phyloP scores from a whole-genome alignment of 2,888 invertebrate genomes.

The Metacarcinus magister region DNA sequence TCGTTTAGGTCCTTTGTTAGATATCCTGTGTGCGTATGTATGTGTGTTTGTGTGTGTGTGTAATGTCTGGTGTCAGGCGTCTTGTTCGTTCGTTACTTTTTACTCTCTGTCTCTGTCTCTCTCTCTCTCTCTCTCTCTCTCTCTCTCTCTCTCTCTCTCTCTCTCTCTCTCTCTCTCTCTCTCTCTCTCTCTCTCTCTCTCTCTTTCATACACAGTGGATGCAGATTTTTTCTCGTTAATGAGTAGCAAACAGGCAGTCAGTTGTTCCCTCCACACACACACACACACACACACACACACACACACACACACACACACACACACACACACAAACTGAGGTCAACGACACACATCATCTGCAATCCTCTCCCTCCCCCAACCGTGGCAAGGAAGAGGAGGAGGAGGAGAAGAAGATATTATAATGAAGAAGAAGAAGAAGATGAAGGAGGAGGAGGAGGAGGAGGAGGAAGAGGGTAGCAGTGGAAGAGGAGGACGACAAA shows the following conservation, averaged over 20 bases:
- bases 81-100: neutral
- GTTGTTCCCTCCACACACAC: neutral
- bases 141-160: neutral
- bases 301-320: constrained; percentile 2
- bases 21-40: constrained; percentile 1
- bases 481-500: neutral
- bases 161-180: no score
- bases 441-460: no score
- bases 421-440: neutral
- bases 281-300: neutral
- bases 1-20: neutral
- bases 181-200: no score
- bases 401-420: neutral
- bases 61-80: neutral
- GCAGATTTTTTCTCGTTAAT: no score
- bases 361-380: neutral
- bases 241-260: no score
- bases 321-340: neutral
- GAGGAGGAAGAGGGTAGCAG: neutral
- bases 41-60: constrained; percentile 44
- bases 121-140: constrained; percentile 1
- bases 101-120: neutral
- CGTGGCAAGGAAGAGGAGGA: constrained; percentile 13
- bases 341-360: constrained; percentile 21
- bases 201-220: no score